Percentiles rank a stretch among this genome's conserved stretches.
Evolutionary conservation across 2,113 vertebrate genomes (phyloP).

Genomic region (Tachycineta bicolor): DNA sequence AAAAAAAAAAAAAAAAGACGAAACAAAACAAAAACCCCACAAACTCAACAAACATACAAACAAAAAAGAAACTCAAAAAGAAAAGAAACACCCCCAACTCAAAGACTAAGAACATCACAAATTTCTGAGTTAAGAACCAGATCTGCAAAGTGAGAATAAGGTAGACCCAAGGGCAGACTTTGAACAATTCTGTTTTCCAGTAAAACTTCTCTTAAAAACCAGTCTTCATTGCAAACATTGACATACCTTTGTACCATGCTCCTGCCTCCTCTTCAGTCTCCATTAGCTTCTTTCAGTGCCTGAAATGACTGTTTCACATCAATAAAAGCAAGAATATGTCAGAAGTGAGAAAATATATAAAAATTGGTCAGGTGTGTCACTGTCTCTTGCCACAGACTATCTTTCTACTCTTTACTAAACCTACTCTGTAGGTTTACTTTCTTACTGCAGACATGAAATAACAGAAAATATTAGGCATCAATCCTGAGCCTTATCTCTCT

Average conservation of each 20-base stretch:
- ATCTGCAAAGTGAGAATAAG: background rate
- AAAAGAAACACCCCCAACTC: background rate
- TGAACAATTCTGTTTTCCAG: background rate
- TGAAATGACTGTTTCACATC: background rate
- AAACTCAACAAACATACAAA: background rate
- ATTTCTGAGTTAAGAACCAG: background rate
- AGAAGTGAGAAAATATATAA: background rate
- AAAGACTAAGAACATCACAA: background rate
- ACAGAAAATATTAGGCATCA: background rate
- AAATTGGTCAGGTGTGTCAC: background rate
- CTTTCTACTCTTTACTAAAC: background rate
- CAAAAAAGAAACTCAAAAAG: too few relatives aligned
- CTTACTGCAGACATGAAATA: background rate
- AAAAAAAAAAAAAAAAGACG: too few relatives aligned
- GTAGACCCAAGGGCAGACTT: accelerated
- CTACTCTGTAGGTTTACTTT: background rate
- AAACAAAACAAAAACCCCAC: background rate
- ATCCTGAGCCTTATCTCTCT: background rate
- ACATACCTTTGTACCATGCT: background rate
- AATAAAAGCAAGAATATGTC: background rate
- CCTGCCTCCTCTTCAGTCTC: background rate
- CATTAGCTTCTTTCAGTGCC: background rate
- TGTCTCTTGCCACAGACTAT: background rate
- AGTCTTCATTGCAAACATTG: background rate
- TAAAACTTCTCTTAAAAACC: background rate